These are phyloP conservation scores for Anolis apletophallus DNA, from an alignment of 2,797 vertebrate species.

Conservation along the genomic window DNA sequence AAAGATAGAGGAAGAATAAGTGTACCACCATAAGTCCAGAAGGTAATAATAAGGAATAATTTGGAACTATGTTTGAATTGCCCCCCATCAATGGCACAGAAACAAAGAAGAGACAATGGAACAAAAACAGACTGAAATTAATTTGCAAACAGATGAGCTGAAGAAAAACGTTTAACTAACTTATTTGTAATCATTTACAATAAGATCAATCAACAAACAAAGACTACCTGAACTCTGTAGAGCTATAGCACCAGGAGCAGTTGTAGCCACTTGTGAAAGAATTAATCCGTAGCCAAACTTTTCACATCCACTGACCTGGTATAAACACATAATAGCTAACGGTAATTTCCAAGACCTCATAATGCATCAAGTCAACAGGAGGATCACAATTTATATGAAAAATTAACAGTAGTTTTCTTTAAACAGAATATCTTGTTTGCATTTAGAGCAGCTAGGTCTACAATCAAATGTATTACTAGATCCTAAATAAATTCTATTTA, in stretches of 20 bases:
- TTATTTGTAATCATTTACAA: background rate
- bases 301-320: conserved; percentile 88
- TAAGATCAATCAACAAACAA: conserved; percentile 26
- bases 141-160: background rate
- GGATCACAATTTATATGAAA: background rate
- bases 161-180: background rate
- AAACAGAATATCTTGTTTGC: conserved; percentile 4
- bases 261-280: conserved; percentile 90
- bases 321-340: conserved; percentile 34
- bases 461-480: conserved; percentile 41
- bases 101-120: background rate
- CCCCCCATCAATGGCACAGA: background rate
- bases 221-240: conserved; percentile 87
- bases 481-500: conserved; percentile 4
- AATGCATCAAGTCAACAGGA: background rate
- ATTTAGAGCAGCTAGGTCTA: conserved; percentile 26
- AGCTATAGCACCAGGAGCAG: conserved; percentile 85
- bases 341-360: conserved; percentile 3
- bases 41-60: background rate
- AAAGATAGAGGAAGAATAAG: background rate
- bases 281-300: conserved; percentile 90
- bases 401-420: background rate
- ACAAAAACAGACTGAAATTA: background rate
- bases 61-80: background rate
- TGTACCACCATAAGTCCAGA: background rate